Evolutionary conservation across 2,113 vertebrate genomes (phyloP).

Genomic region (Megaceryle torquata): DNA sequence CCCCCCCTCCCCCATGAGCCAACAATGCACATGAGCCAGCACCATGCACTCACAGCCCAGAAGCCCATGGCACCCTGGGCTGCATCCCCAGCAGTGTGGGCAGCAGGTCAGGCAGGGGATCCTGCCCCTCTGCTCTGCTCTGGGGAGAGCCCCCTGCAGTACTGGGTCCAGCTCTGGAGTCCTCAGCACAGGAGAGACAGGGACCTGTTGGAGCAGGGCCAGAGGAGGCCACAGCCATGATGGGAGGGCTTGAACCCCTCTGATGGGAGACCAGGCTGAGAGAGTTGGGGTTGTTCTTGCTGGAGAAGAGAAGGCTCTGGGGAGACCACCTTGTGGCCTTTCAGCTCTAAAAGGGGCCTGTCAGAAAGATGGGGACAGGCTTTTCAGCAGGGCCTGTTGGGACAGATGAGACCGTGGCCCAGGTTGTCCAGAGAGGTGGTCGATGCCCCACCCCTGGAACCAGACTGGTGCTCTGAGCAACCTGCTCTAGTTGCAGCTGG

Average conservation of each 20-base stretch:
- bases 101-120: background rate
- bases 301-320: background rate
- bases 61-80: accelerated
- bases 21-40: background rate
- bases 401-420: background rate
- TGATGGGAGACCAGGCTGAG: too few species aligned
- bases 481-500: background rate
- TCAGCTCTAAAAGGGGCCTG: background rate
- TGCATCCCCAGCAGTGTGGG: accelerated
- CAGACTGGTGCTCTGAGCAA: background rate
- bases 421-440: background rate
- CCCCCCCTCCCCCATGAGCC: background rate
- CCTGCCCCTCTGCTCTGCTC: background rate
- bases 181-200: too few species aligned
- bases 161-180: too few species aligned
- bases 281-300: too few species aligned
- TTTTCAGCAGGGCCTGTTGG: too few species aligned
- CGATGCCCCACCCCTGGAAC: background rate
- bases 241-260: background rate
- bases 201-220: too few species aligned
- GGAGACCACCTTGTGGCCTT: background rate
- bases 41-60: accelerated
- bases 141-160: too few species aligned
- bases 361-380: background rate
- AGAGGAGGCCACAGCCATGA: too few species aligned